Evolutionary conservation across 2,113 vertebrate genomes (phyloP), one percentile per base, ranked within the genome.

Genomic region (Prochilodus magdalenae): DNA sequence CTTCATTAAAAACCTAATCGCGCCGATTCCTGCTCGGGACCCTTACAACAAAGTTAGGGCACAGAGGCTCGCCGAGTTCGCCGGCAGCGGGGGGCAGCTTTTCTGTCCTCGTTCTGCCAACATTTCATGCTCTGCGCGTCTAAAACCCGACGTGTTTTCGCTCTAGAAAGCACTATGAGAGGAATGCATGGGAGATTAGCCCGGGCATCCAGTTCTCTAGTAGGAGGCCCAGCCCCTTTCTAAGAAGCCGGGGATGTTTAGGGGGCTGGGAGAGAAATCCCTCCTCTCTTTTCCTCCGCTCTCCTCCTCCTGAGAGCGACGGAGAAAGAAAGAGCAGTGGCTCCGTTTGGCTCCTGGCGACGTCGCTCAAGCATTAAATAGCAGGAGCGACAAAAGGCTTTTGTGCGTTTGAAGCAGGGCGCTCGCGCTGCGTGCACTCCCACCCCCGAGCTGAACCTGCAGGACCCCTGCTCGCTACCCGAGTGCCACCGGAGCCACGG

Each of bases 301-400:
- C 82, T 26, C 1, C 57, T 78, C 86, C 86, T 89, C 77, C 86
- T 85, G 22, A n/a, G 55, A 57, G 70, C 3, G 49, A 57, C n/a
- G n/a, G 55, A 57, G 22, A 57, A 57, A 57, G 22, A 57, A n/a
- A 57, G 55, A 12, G 71, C 76, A 51, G 59, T 55, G 62, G 55
- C 84, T 76, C 85, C 44, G 85, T 87, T 60, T 89, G 87, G 87
- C 83, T 86, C 82, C 59, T 44, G 24, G 74, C 12, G 76, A 85
- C 71, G 87, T 86, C 88, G 72, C 81, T 89, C 84, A 83, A 78
- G 79, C 47, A 77, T 75, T 73, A 83, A 66, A 84, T 36, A 79
- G 57, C 57, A 77, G 84, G 81, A 81, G 69, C 40, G 75, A 88
- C 83, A 89, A 90, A 88, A 86, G 83, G 69, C 86, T 87, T 88